These are phyloP conservation scores for Cantharis nigra DNA, from an alignment of 2,888 invertebrate species.

Conservation along the genomic window DNA sequence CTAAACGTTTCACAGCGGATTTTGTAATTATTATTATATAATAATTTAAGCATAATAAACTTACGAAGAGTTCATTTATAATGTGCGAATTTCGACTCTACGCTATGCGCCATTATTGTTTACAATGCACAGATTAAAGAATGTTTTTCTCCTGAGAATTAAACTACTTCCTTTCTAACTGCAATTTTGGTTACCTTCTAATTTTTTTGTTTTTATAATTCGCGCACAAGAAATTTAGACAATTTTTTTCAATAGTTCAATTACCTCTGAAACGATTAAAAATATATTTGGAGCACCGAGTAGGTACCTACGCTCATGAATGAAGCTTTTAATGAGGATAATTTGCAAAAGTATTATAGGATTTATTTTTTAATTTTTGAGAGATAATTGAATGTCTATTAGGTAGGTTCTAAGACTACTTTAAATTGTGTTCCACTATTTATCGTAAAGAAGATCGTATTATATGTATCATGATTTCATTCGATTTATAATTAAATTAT, in stretches of 20 bases:
- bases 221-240: background rate
- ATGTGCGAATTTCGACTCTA: background rate
- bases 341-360: background rate
- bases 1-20: background rate
- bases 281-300: background rate
- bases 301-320: background rate
- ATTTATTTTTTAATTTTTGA: background rate
- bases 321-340: background rate
- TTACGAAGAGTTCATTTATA: background rate
- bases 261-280: background rate
- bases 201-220: background rate
- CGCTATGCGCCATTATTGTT: background rate
- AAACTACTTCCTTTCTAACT: constrained; percentile 31
- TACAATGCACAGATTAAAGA: constrained; percentile 32
- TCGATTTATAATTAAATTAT: background rate
- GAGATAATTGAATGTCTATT: background rate
- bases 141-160: constrained; percentile 30
- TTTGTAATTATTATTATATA: constrained; percentile 3
- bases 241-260: background rate
- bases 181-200: constrained; percentile 4
- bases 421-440: background rate
- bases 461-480: background rate
- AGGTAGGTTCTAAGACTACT: background rate
- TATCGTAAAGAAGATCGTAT: background rate
- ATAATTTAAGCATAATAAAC: constrained; percentile 2